Percentiles rank a stretch among this genome's conserved stretches.
Evolutionary conservation across 2,888 invertebrate genomes (phyloP).

Genomic region (Thereva unica): DNA sequence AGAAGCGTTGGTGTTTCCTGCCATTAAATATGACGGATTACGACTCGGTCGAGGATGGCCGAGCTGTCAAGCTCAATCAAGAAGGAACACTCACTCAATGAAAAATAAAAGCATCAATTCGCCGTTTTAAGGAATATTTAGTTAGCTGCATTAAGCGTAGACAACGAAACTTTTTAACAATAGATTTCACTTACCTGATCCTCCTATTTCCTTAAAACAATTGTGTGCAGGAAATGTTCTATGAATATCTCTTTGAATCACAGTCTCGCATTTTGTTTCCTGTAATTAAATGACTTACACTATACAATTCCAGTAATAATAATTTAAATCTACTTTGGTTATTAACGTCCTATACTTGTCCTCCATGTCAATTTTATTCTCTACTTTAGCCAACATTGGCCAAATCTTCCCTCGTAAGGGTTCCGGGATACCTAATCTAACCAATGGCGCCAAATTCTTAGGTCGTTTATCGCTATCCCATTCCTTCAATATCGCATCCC

Average conservation of each 20-base stretch:
- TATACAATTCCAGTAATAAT: not conserved
- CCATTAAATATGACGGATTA: too few relatives aligned
- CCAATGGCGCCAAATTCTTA: conserved; percentile 77
- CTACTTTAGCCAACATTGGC: conserved; percentile 90
- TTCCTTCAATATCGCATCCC: conserved; percentile 84
- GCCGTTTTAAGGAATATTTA: too few relatives aligned
- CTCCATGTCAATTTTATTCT: conserved; percentile 81
- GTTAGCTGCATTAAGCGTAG: too few relatives aligned
- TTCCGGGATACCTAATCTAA: conserved; percentile 90
- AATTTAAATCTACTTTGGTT: conserved; percentile 71
- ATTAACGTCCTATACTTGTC: conserved; percentile 91
- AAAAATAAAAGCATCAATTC: too few relatives aligned
- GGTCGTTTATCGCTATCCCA: conserved; percentile 73
- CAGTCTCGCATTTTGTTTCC: conserved; percentile 94
- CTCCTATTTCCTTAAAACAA: conserved; percentile 94
- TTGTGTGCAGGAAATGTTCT: conserved; percentile 99
- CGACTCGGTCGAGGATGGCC: too few relatives aligned
- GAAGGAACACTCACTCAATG: too few relatives aligned
- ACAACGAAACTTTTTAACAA: too few relatives aligned
- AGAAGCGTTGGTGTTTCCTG: too few relatives aligned
- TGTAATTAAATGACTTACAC: conserved; percentile 53
- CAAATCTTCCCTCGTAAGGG: conserved; percentile 96
- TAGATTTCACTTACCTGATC: conserved; percentile 56
- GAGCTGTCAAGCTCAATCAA: too few relatives aligned
- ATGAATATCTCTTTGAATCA: conserved; percentile 95